These are phyloP conservation scores for Olivierus martensii DNA, from an alignment of 1,140 invertebrate species.

Conservation along the genomic window DNA sequence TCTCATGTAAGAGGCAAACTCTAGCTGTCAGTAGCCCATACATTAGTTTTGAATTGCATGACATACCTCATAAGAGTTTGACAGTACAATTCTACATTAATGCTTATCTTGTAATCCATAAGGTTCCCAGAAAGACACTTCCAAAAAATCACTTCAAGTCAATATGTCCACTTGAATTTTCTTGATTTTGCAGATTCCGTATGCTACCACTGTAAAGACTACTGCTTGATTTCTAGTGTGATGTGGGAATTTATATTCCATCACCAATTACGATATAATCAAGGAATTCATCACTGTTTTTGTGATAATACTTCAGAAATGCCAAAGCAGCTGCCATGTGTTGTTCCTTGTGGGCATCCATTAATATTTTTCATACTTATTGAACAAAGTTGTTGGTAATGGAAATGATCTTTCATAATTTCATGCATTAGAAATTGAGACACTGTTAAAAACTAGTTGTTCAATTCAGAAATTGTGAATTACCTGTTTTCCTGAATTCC, in stretches of 20 bases:
- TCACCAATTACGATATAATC: not conserved
- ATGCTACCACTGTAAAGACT: no score
- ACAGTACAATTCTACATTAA: no score
- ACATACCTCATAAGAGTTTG: no score
- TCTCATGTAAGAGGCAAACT: no score
- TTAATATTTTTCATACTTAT: not conserved
- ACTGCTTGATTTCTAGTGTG: not conserved
- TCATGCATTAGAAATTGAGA: not conserved
- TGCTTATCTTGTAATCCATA: no score
- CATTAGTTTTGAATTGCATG: no score
- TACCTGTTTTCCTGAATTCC: not conserved
- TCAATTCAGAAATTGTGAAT: not conserved
- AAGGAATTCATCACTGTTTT: not conserved
- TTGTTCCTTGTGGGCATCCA: not conserved
- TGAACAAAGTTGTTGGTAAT: not conserved
- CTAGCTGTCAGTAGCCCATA: no score
- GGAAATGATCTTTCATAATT: not conserved
- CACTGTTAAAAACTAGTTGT: not conserved
- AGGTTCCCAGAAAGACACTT: no score
- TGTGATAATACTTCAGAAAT: not conserved
- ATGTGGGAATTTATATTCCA: not conserved
- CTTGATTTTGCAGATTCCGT: no score
- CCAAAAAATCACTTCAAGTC: no score
- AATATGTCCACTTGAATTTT: no score
- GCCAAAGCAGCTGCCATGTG: not conserved